Base-by-base conservation (phyloP, 2,113 vertebrate genomes). In the Lophura nycthemera region DNA sequence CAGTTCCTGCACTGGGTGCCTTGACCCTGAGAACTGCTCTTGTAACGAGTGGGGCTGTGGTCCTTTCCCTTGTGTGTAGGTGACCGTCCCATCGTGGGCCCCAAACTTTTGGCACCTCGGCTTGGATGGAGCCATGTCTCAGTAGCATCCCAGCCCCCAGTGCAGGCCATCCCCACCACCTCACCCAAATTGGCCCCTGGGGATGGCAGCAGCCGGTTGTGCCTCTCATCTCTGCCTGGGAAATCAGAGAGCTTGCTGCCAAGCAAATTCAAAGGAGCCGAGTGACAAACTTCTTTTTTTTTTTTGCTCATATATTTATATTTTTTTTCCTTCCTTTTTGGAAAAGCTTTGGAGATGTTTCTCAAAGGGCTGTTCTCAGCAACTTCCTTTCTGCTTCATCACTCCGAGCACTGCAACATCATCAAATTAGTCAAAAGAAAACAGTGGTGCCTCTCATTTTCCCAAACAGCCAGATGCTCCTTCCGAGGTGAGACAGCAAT, bases 401-500 rank as follows among this genome's bases (percentile, higher is more conserved):
- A 77, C 92, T 87, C 71, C 1, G 47, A 95, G 94, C 94, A 89
- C 78, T 96, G 96, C 95, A 92, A 48, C 92, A 95, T 96, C 95
- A 95, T 96, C 95, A 94, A 87, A 96, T 95, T 96, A 96, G 89
- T 96, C 92, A 95, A 92, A 93, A 93, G 96, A 82, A 94, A 96
- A 93, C 89, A 93, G 95, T 95, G 95, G 95, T 95, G 94, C 92
- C 89, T 95, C 94, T 95, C 84, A 95, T 85, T 93, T 57, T 85
- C 92, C 92, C 92, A 40, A 89, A 47, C 92, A 93, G 74, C 92
- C 96, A 96, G 95, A 96, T 95, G 94, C 95, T 94, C 66, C 45
- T 93, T 40, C 73, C 4, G 17, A 94, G 94, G 86, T 91, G 87
- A 90, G 76, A 66, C 88, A 88, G 72, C 92, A 89, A 64, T 24